These are phyloP conservation scores for Callochromis pleurospilus DNA, from an alignment of 2,113 vertebrate species.

Conservation along the genomic window DNA sequence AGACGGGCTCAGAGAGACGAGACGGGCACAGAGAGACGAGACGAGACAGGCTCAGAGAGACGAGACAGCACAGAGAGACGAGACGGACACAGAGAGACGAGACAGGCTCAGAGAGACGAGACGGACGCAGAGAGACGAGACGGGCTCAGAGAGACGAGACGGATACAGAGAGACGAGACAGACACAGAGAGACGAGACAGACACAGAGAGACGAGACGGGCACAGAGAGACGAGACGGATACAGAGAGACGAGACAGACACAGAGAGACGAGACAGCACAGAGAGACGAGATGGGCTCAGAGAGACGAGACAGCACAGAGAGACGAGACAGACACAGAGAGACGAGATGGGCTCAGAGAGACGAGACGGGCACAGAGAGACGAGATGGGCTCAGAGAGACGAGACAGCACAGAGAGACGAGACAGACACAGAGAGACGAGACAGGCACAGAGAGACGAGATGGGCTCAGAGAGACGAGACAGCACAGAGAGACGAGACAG, in stretches of 20 bases:
- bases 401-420: rapidly evolving
- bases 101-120: rapidly evolving
- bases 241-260: rapidly evolving
- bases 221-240: rapidly evolving
- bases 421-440: rapidly evolving
- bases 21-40: rapidly evolving
- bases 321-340: rapidly evolving
- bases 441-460: rapidly evolving
- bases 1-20: rapidly evolving
- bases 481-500: rapidly evolving
- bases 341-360: rapidly evolving
- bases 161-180: rapidly evolving
- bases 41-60: no score
- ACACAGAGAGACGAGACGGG: rapidly evolving
- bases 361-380: rapidly evolving
- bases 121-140: rapidly evolving
- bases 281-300: rapidly evolving
- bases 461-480: no score
- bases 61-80: rapidly evolving
- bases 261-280: rapidly evolving
- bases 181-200: rapidly evolving
- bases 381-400: rapidly evolving
- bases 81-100: rapidly evolving
- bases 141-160: rapidly evolving
- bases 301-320: rapidly evolving